These are phyloP conservation scores for Chiroxiphia lanceolata DNA, from an alignment of 2,797 vertebrate genomes.

Conservation along the genomic window DNA sequence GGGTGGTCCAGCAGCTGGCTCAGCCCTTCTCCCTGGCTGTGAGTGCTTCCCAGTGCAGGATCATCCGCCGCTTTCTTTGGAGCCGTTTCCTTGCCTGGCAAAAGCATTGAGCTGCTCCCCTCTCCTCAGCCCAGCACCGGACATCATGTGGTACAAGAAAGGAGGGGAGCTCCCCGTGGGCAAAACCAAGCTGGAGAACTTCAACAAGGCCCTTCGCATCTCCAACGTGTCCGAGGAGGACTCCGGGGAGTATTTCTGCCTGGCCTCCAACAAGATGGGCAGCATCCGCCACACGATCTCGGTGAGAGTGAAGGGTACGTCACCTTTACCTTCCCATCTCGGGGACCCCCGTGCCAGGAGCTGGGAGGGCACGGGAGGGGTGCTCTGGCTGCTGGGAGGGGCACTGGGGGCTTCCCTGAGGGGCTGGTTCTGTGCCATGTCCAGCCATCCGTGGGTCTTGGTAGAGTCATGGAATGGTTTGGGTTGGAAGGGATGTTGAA, in stretches of 20 bases:
- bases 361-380: not conserved
- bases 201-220: constrained; percentile 91
- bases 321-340: constrained; percentile 69
- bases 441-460: not conserved
- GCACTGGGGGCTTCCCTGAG: rapidly evolving
- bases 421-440: rapidly evolving
- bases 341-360: not conserved
- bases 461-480: rapidly evolving
- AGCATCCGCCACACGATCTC: constrained; percentile 91
- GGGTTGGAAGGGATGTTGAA: not conserved
- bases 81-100: not conserved
- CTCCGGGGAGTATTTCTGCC: constrained; percentile 91
- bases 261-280: constrained; percentile 93
- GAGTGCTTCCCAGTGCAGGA: not conserved
- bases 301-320: constrained; percentile 97
- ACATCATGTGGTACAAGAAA: constrained; percentile 95
- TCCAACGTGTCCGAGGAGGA: constrained; percentile 92
- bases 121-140: constrained; percentile 79
- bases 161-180: constrained; percentile 87
- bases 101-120: not conserved
- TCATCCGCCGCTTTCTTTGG: not conserved
- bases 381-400: not conserved
- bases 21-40: not conserved
- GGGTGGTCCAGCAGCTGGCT: not conserved
- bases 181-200: constrained; percentile 89